A percentile compares a stretch with the other conserved stretches of the same genome.
Evolutionary conservation across 2,113 vertebrate species (phyloP).

Genomic region (Corythaixoides concolor): DNA sequence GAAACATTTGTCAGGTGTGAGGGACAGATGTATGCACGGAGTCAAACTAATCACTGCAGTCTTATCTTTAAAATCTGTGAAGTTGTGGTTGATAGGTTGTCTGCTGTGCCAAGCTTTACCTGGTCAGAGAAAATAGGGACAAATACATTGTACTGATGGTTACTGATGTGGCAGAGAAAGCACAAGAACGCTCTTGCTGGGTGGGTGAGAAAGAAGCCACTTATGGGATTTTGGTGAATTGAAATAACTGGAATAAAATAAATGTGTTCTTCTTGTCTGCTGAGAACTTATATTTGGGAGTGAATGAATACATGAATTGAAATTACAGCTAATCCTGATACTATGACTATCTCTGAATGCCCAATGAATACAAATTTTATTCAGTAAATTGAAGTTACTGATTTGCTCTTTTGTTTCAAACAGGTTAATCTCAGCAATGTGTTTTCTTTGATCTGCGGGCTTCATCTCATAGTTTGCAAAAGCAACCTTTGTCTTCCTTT

Average conservation of each 20-base stretch:
- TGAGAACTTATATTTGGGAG: not conserved
- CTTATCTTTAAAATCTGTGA: not conserved
- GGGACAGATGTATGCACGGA: not conserved
- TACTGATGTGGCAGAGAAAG: not conserved
- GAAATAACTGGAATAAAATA: not conserved
- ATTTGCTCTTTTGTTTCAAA: not conserved
- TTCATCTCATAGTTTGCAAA: not conserved
- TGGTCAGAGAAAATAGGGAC: not conserved
- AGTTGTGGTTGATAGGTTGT: not conserved
- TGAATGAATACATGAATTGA: not conserved
- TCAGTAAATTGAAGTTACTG: not conserved
- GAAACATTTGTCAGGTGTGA: not conserved
- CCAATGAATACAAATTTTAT: not conserved
- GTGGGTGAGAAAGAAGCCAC: not conserved
- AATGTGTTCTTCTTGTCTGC: not conserved
- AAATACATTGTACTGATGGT: not conserved
- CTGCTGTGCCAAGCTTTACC: not conserved
- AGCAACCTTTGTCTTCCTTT: not conserved
- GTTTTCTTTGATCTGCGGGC: not conserved
- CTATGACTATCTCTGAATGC: not conserved
- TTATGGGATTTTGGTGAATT: not conserved
- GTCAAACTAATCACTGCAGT: not conserved
- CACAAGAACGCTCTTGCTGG: not conserved
- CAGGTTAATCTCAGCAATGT: not conserved
- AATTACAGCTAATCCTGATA: not conserved